phyloP scores from a whole-genome alignment of 2,888 invertebrate genomes.

The Drosophila phalerata region DNA sequence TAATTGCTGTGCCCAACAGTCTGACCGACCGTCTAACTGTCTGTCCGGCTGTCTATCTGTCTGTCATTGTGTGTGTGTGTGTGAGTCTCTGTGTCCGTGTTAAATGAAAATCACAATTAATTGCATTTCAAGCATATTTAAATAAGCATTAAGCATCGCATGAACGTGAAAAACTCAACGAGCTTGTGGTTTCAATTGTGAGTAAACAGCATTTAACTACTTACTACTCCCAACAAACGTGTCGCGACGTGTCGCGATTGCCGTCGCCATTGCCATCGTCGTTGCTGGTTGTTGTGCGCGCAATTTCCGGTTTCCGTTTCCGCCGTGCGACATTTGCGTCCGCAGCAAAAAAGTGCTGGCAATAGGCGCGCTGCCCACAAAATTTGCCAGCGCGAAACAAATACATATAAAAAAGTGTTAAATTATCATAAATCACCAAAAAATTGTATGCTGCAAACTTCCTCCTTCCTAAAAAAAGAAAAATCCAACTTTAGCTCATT shows the following conservation, averaged over 20 bases:
- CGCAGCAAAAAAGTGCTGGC: slow-evolving; percentile 37
- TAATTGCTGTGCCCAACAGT: slow-evolving; percentile 52
- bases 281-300: slow-evolving; percentile 69
- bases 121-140: slow-evolving; percentile 76
- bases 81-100: slow-evolving; percentile 22
- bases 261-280: slow-evolving; percentile 10
- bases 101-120: slow-evolving; percentile 71
- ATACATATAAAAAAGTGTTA: slow-evolving; percentile 32
- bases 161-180: slow-evolving; percentile 29
- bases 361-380: slow-evolving; percentile 13
- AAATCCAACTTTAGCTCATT: not conserved
- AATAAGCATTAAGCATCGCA: slow-evolving; percentile 57
- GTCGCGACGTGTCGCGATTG: slow-evolving; percentile 17
- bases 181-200: slow-evolving; percentile 63
- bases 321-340: slow-evolving; percentile 50
- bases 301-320: slow-evolving; percentile 80
- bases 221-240: slow-evolving; percentile 24
- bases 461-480: not conserved
- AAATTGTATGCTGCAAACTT: slow-evolving; percentile 4
- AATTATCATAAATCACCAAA: slow-evolving; percentile 26
- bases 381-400: slow-evolving; percentile 38
- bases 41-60: slow-evolving; percentile 13
- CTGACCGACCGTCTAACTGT: slow-evolving; percentile 7
- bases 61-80: not conserved
- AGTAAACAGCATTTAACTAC: slow-evolving; percentile 55